Percentiles rank a stretch among this genome's conserved stretches.
Evolutionary conservation across 2,888 invertebrate species (phyloP).

Genomic region (Harpalus rubripes): DNA sequence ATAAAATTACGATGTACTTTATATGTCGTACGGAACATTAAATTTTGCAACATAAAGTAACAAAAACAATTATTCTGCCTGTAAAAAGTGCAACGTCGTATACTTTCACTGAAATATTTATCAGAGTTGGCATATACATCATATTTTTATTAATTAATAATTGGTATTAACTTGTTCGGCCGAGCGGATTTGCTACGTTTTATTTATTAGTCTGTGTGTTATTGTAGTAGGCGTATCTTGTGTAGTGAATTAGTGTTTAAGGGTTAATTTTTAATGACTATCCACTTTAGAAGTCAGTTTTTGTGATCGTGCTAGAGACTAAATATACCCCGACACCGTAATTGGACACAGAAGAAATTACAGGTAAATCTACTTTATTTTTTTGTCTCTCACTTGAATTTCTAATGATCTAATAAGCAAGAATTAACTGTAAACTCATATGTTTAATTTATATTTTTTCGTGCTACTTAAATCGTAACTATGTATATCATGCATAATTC

Average conservation of each 20-base stretch:
- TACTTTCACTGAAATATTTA: not conserved
- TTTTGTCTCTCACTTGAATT: slow-evolving; percentile 5
- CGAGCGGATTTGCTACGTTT: no score
- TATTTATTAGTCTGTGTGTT: not conserved
- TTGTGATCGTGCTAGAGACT: not conserved
- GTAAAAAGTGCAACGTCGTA: not conserved
- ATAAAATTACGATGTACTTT: slow-evolving; percentile 43
- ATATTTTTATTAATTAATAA: no score
- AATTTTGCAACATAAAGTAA: slow-evolving; percentile 24
- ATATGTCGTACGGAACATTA: slow-evolving; percentile 22
- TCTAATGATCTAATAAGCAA: not conserved
- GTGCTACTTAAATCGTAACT: no score
- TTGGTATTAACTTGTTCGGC: no score
- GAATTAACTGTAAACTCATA: slow-evolving; percentile 14
- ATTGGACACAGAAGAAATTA: slow-evolving; percentile 18
- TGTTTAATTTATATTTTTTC: not conserved
- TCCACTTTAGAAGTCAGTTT: slow-evolving; percentile 32
- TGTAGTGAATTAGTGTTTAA: slow-evolving; percentile 5
- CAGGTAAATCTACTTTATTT: slow-evolving; percentile 13
- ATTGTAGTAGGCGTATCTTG: not conserved
- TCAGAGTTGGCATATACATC: not conserved
- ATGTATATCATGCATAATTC: no score
- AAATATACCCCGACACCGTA: slow-evolving; percentile 15
- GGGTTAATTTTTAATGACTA: slow-evolving; percentile 18
- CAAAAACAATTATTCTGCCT: slow-evolving; percentile 6